A percentile compares a stretch with the other conserved stretches of the same genome.
phyloP scores from a whole-genome alignment of 1,140 invertebrate species.

The Potamilus streckersoni region DNA sequence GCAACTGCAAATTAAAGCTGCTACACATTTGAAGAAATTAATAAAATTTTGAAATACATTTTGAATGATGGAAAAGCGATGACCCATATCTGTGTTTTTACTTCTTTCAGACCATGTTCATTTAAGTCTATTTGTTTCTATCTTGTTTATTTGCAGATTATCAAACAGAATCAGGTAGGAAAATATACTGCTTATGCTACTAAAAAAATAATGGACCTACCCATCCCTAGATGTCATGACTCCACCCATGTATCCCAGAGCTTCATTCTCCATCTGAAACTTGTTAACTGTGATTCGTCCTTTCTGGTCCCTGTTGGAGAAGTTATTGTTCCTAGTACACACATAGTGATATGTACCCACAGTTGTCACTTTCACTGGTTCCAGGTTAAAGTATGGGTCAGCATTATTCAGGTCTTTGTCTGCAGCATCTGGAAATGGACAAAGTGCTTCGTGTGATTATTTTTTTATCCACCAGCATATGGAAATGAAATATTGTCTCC shows the following conservation, averaged over 20 bases:
- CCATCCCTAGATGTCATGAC: slow-evolving; percentile 40
- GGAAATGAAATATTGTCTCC: no score
- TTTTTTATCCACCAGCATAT: no score
- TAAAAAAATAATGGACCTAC: slow-evolving; percentile 37
- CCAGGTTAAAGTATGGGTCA: slow-evolving; percentile 65
- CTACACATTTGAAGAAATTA: no score
- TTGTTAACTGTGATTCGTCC: slow-evolving; percentile 48
- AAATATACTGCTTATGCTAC: not conserved
- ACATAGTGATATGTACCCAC: slow-evolving; percentile 65
- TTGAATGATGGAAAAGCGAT: no score
- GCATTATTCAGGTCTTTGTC: slow-evolving; percentile 59
- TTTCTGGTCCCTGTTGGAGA: slow-evolving; percentile 67
- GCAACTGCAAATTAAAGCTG: no score
- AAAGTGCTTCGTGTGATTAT: no score
- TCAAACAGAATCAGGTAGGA: not conserved
- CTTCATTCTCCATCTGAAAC: slow-evolving; percentile 17
- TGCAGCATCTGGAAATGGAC: no score
- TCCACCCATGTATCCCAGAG: slow-evolving; percentile 62
- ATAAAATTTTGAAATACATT: no score
- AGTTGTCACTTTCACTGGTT: slow-evolving; percentile 47
- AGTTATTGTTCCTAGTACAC: slow-evolving; percentile 68
- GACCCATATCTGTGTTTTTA: no score
- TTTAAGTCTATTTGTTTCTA: not conserved
- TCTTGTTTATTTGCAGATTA: not conserved
- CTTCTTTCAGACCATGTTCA: not conserved